Evolutionary conservation across 2,888 invertebrate species (phyloP), one percentile per base, ranked within the genome.

Genomic region (Plusia festucae): DNA sequence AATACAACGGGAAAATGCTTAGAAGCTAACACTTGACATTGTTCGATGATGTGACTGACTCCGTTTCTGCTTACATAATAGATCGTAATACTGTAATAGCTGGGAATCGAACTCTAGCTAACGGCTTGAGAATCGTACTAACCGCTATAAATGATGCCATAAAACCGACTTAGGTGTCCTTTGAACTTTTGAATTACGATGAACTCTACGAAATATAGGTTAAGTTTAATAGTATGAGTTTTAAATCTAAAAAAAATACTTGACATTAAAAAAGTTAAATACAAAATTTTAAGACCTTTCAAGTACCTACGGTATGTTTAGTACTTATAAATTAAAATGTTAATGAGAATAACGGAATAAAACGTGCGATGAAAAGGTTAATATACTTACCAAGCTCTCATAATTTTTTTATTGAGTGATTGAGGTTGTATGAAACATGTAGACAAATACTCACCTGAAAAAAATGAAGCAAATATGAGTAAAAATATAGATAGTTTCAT

Each of bases 11-110:
- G 69, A 74, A 69, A 68, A 64, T 53, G 30, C 62, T 62, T 60
- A 67, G 49, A 58, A 70, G 53, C 53, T 53, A 60, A 75, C 63
- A 70, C 78, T 73, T 81, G 75, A 80, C 75, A 74, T 70, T 80
- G 81, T 75, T 78, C 52, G 59, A 69, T 76, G 68, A 74, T 75
- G 81, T 66, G 77, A 79, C 56, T 73, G 63, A 74, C 71, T 78
- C 74, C 66, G 66, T 64, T 66, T 73, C 73, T 55, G 32, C 63
- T 68, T 68, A 65, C 68, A 80, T 79, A 80, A 75, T 78, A 70
- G 46, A 56, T 54, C 30, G 56, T 70, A 79, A 71, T 66, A 52
- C 53, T 60, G 49, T 65, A 65, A 68, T 68, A 51, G 60, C 63
- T 76, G 65, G 64, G 71, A 74, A 68, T 65, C 40, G 22, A 65